Percentiles rank a stretch among this genome's conserved stretches.
Evolutionary conservation across 2,888 invertebrate genomes (phyloP).

Genomic region (Erannis defoliaria): DNA sequence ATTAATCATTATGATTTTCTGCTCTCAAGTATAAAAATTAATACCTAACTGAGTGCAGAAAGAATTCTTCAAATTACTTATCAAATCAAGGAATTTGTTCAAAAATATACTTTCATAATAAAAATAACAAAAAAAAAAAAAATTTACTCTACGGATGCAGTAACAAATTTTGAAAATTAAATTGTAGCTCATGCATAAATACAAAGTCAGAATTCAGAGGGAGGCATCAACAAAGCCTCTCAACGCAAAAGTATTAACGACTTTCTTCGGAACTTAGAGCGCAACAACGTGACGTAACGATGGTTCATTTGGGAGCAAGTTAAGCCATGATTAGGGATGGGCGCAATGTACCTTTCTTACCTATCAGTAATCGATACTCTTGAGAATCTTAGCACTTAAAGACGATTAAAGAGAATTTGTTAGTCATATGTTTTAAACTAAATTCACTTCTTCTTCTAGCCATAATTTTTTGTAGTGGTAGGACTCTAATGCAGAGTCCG

Average conservation of each 20-base stretch:
- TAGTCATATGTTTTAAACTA: too few relatives aligned
- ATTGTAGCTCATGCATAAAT: conserved; percentile 46
- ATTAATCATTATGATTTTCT: neutral
- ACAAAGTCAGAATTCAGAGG: conserved; percentile 35
- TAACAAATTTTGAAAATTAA: conserved; percentile 36
- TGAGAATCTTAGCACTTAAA: neutral
- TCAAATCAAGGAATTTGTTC: too few relatives aligned
- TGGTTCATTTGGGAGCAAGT: conserved; percentile 53
- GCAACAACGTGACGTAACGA: conserved; percentile 54
- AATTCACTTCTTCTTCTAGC: too few relatives aligned
- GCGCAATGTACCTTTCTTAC: neutral
- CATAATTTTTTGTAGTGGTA: too few relatives aligned
- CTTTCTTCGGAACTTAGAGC: conserved; percentile 54
- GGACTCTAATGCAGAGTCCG: too few relatives aligned
- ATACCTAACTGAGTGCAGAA: neutral
- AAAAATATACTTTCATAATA: too few relatives aligned
- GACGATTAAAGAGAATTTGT: too few relatives aligned
- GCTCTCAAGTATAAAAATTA: too few relatives aligned
- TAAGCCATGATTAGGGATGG: conserved; percentile 45
- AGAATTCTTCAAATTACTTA: neutral
- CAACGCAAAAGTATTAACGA: conserved; percentile 47
- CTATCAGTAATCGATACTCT: neutral
- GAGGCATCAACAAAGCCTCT: conserved; percentile 43
- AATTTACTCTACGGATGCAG: conserved; percentile 29
- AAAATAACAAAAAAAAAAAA: conserved; percentile 1